Evolutionary conservation across 2,797 vertebrate genomes (phyloP).

Genomic region (Oreochromis grahami): DNA sequence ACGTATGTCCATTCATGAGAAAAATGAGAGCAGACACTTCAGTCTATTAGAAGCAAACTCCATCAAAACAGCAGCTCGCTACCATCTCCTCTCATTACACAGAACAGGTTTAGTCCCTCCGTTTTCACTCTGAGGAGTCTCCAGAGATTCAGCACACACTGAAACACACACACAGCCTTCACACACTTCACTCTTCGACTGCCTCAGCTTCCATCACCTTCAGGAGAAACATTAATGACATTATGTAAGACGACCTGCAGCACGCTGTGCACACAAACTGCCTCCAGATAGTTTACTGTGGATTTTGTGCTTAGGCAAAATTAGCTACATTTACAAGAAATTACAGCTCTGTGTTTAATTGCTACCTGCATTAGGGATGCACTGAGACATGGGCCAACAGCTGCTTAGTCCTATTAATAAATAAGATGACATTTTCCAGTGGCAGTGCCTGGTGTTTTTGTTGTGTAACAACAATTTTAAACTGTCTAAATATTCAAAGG

Average conservation of each 20-base stretch:
- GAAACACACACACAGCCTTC: background rate
- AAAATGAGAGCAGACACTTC: background rate
- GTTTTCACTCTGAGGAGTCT: background rate
- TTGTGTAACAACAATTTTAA: background rate
- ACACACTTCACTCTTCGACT: background rate
- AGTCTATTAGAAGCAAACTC: background rate
- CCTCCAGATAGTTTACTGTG: background rate
- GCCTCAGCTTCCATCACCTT: background rate
- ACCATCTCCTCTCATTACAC: conserved; percentile 7
- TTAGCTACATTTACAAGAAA: background rate
- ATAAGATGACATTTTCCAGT: background rate
- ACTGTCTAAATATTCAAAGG: background rate
- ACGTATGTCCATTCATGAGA: background rate
- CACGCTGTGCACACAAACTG: background rate
- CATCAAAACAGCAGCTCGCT: background rate
- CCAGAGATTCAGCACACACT: background rate
- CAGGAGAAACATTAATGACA: background rate
- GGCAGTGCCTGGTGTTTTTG: background rate
- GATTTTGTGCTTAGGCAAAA: background rate
- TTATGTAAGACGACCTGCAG: conserved; percentile 1
- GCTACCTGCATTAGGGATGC: background rate
- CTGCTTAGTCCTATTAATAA: background rate
- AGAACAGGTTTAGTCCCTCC: background rate
- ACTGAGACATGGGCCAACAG: background rate
- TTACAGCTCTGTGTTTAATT: background rate